Percentiles rank a stretch among this genome's conserved stretches.
phyloP scores from a whole-genome alignment of 2,888 invertebrate genomes.

The Cosmorhoe ocellata region DNA sequence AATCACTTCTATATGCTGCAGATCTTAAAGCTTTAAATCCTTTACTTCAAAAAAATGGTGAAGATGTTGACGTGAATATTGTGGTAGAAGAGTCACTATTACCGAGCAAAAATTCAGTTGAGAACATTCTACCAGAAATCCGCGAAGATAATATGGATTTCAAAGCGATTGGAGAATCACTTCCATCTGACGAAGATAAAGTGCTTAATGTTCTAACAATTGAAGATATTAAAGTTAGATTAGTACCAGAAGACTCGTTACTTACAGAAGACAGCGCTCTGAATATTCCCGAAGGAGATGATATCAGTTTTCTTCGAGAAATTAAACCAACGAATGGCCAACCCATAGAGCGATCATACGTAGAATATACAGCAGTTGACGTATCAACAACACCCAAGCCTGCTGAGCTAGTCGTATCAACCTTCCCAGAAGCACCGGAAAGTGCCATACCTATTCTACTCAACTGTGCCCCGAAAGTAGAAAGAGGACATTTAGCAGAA shows the following conservation, averaged over 20 bases:
- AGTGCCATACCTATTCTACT: constrained; percentile 40
- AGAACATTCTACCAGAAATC: not conserved
- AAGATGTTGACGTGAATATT: not conserved
- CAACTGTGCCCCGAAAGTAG: constrained; percentile 44
- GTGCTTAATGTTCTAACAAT: not conserved
- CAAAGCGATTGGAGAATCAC: not conserved
- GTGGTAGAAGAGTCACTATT: not conserved
- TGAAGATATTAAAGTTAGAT: not conserved
- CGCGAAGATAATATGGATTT: constrained; percentile 1
- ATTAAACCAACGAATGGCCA: not conserved
- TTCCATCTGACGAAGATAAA: not conserved
- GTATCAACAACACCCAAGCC: constrained; percentile 4
- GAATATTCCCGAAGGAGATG: not conserved
- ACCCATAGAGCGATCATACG: constrained; percentile 12
- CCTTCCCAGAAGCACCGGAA: constrained; percentile 6
- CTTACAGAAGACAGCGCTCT: not conserved
- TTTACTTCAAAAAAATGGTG: constrained; percentile 1
- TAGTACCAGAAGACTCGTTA: not conserved
- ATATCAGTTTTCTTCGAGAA: not conserved
- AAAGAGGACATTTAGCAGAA: constrained; percentile 37
- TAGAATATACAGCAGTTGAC: not conserved
- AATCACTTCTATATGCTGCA: not conserved
- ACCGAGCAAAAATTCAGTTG: not conserved
- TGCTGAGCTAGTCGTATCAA: constrained; percentile 9
- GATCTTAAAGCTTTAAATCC: constrained; percentile 4